phyloP scores from a whole-genome alignment of 1,140 invertebrate genomes.

The Philaenus spumarius region DNA sequence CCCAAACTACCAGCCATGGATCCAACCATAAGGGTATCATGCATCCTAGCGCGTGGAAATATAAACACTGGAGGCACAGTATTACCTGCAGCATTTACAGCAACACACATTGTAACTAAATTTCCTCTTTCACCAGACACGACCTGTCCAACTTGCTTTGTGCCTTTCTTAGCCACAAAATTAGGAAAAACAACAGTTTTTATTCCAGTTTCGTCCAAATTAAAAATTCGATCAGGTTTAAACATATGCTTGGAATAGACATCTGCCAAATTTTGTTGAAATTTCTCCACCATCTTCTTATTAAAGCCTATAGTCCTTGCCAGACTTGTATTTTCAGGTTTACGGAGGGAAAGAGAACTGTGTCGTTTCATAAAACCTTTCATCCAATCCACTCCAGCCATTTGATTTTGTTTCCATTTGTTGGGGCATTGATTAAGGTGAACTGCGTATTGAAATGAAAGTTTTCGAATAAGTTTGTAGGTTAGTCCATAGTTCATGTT shows the following conservation, averaged over 20 bases:
- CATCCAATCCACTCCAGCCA: not conserved
- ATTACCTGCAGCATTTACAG: constrained; percentile 31
- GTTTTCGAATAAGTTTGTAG: not conserved
- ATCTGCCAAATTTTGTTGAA: constrained; percentile 23
- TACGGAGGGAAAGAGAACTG: constrained; percentile 31
- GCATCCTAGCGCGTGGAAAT: constrained; percentile 31
- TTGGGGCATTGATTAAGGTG: not conserved
- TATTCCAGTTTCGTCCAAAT: constrained; percentile 30
- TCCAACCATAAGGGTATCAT: constrained; percentile 30
- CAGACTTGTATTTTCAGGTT: constrained; percentile 34
- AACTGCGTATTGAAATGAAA: not conserved
- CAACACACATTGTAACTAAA: constrained; percentile 28
- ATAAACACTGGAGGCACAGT: constrained; percentile 33
- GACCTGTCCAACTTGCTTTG: constrained; percentile 29
- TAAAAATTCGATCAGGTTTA: constrained; percentile 26
- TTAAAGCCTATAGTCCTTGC: constrained; percentile 34
- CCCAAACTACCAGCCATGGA: constrained; percentile 29
- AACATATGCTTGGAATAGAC: constrained; percentile 9
- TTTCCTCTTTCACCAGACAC: constrained; percentile 31
- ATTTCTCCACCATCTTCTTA: constrained; percentile 24
- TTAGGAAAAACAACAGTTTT: constrained; percentile 33
- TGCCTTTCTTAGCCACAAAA: constrained; percentile 31
- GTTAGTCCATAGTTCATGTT: not conserved
- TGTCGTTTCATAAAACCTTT: constrained; percentile 29
- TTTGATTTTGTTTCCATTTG: not conserved